A percentile compares a stretch with the other conserved stretches of the same genome.
Evolutionary conservation across 2,888 invertebrate species (phyloP).

Genomic region (Chironomus tentans): DNA sequence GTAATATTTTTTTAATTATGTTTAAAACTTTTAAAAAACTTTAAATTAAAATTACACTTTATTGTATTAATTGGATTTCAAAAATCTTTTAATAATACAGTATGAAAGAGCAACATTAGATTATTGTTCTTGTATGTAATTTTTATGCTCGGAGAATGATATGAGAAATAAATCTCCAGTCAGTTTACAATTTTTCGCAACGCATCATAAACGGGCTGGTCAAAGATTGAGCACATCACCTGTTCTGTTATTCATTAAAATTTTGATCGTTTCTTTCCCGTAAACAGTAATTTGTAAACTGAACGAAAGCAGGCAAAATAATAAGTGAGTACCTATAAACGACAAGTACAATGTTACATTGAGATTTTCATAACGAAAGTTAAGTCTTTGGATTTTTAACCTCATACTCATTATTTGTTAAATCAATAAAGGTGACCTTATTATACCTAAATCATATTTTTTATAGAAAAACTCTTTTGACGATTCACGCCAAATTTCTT

Average conservation of each 20-base stretch:
- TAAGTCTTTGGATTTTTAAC: too few species aligned
- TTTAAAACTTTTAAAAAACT: too few species aligned
- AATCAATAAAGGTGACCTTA: too few species aligned
- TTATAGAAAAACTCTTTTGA: too few species aligned
- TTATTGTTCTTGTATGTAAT: background rate
- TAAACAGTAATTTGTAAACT: background rate
- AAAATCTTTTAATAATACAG: background rate
- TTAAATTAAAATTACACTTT: background rate
- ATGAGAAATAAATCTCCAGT: background rate
- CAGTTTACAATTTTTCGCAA: slow-evolving; percentile 24
- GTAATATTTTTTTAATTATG: too few species aligned
- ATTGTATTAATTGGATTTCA: background rate
- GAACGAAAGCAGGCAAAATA: background rate
- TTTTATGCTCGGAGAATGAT: background rate
- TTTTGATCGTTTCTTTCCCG: background rate
- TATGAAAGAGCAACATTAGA: background rate
- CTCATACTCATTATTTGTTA: too few species aligned
- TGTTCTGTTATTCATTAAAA: slow-evolving; percentile 25
- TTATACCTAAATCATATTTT: too few species aligned
- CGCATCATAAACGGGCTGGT: slow-evolving; percentile 1
- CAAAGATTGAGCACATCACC: slow-evolving; percentile 15
- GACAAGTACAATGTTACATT: too few species aligned
- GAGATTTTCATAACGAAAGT: too few species aligned
- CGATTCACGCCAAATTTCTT: background rate
- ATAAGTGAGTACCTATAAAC: background rate